Evolutionary conservation across 2,113 vertebrate species (phyloP).

Genomic region (Ranitomeya imitator): DNA sequence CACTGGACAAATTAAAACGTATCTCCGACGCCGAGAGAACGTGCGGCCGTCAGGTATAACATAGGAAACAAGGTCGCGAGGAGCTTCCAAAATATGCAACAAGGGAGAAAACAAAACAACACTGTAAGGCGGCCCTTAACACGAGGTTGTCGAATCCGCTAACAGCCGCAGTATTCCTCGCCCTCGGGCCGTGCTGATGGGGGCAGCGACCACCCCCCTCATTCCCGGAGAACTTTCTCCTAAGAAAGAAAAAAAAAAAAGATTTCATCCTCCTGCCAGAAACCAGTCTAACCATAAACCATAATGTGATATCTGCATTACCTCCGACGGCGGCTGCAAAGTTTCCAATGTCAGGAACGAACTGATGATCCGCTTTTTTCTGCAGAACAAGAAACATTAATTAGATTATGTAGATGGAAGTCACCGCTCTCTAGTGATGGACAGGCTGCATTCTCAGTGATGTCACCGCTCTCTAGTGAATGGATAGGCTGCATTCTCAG

Average conservation of each 20-base stretch:
- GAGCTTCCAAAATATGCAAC: not conserved
- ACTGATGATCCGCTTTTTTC: not conserved
- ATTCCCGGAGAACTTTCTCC: not conserved
- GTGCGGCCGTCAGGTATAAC: not conserved
- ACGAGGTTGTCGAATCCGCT: constrained; percentile 43
- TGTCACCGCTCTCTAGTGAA: too few relatives aligned
- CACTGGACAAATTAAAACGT: not conserved
- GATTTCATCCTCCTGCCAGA: not conserved
- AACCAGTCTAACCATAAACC: not conserved
- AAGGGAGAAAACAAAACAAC: not conserved
- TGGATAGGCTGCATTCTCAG: too few relatives aligned
- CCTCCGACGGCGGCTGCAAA: not conserved
- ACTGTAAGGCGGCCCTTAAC: not conserved
- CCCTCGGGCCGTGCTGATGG: constrained; percentile 59
- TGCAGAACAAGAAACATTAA: not conserved
- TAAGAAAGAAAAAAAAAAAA: not conserved
- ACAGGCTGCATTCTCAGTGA: not conserved
- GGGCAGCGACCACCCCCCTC: too few relatives aligned
- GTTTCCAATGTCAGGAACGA: not conserved
- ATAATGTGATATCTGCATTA: not conserved
- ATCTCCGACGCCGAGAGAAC: not conserved
- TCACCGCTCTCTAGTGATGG: not conserved
- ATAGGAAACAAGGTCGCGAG: not conserved
- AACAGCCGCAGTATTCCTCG: constrained; percentile 70
- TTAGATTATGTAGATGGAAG: not conserved